Base-by-base conservation (phyloP, 2,113 vertebrate species). In the Tachysurus vachellii region DNA sequence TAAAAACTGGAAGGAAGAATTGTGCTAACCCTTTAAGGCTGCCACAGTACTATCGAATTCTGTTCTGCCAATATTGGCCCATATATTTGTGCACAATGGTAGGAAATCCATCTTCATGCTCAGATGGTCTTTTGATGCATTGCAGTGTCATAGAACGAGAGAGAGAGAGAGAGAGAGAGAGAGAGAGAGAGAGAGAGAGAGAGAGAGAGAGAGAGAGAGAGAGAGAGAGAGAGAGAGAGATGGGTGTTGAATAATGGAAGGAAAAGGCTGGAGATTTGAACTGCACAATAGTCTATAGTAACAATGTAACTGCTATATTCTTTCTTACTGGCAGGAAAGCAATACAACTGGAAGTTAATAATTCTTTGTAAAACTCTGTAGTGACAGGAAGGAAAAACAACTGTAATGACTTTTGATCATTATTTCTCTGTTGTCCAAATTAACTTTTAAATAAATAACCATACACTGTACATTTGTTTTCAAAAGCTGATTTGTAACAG, bases 101-200 rank as follows among this genome's bases (percentile, higher is more conserved):
- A 84, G 82, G 75, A 83, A 83, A 87, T 87, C 81, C 86, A 83
- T 87, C 86, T 75, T 88, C 56, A 85, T 85, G 87, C 84, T 76
- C 42, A 54, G 77, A 85, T 88, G 87, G 62, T 85, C 57, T 68
- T 88, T 83, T 86, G 87, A 86, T 86, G 36, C 50, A 68, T 79
- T 56, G n/a, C 61, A 84, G 23, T 56, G 21, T 56, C 59, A 83
- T 21, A 62, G 26, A 77, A 70, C 42, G 57, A 54, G 42, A 77
- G 47, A 84, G 70, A 44, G 31, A 44, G 70, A 42, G 68, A 42
- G 17, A 47, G 71, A 47, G 42, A 26, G 68, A 21, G 68, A 4
- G 42, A 47, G 21, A 17, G 44, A 11, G 73, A 12, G 70, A 17
- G 36, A 23, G 73, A n/a, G 19, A 71, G 36, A 36, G 36, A 36